A percentile compares a stretch with the other conserved stretches of the same genome.
phyloP scores from a whole-genome alignment of 23 tunicate species.

The Oikopleura dioica region DNA sequence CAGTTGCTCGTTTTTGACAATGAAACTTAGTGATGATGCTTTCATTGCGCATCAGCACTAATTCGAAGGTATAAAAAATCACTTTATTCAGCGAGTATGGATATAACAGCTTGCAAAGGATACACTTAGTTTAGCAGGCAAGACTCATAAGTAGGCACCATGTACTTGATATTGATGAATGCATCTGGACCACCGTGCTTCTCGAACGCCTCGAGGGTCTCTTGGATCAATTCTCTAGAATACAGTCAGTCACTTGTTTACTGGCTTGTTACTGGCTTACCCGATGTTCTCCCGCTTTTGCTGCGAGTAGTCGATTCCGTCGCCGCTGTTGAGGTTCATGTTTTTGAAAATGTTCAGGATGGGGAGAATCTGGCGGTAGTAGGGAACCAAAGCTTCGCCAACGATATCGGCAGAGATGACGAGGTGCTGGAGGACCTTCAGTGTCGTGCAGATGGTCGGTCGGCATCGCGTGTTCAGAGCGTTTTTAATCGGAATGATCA shows the following conservation, averaged over 20 bases:
- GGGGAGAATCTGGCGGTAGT: constrained; percentile 91
- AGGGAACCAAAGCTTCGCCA: constrained; percentile 95
- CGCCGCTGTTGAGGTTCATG: constrained; percentile 43
- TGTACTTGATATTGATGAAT: constrained; percentile 98
- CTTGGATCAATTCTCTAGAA: constrained; percentile 82
- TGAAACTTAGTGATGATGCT: too few species aligned
- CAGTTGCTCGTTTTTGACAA: too few species aligned
- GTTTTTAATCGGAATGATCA: constrained; percentile 94
- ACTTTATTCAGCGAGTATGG: too few species aligned
- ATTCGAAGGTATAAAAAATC: too few species aligned
- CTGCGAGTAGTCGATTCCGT: constrained; percentile 92
- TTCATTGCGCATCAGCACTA: too few species aligned
- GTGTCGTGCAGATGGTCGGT: constrained; percentile 71
- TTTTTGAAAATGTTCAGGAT: constrained; percentile 89
- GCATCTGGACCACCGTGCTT: constrained; percentile 98
- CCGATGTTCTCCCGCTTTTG: constrained; percentile 96
- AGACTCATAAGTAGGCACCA: constrained; percentile 99
- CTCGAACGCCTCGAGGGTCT: constrained; percentile 85
- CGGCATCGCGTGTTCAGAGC: constrained; percentile 70
- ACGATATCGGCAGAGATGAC: constrained; percentile 96
- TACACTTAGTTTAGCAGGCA: constrained; percentile 94
- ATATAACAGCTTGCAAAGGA: too few species aligned
- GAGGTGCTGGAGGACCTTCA: constrained; percentile 83
- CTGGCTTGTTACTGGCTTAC: too few species aligned
- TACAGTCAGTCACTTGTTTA: too few species aligned